Percentiles rank a stretch among this genome's conserved stretches.
Evolutionary conservation across 2,888 invertebrate genomes (phyloP).

Genomic region (Patella ulyssiponensis): DNA sequence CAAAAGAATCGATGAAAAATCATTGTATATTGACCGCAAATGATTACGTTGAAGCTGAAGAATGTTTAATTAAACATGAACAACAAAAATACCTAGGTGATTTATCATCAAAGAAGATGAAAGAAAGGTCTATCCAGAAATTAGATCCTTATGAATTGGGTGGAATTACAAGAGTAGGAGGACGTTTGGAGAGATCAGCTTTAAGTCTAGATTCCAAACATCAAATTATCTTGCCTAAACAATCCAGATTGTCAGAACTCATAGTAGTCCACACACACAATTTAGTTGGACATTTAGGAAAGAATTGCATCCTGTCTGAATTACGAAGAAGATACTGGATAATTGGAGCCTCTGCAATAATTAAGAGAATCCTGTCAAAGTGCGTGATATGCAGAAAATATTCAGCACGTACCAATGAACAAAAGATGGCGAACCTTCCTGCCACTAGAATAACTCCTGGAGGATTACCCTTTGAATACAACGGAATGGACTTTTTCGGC

Average conservation of each 20-base stretch:
- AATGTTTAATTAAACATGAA: conserved; percentile 6
- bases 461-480: too few species aligned
- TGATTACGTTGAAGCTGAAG: conserved; percentile 1
- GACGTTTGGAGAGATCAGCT: background rate
- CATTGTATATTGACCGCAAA: conserved; percentile 1
- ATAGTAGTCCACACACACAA: background rate
- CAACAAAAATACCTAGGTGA: conserved; percentile 10
- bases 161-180: background rate
- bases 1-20: background rate
- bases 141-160: conserved; percentile 11
- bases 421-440: too few species aligned
- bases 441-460: too few species aligned
- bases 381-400: too few species aligned
- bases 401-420: too few species aligned
- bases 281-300: conserved; percentile 2
- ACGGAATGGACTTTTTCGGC: conserved; percentile 36
- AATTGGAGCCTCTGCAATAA: too few species aligned
- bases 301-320: background rate
- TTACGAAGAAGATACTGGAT: too few species aligned
- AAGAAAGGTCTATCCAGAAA: background rate
- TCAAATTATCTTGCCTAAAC: conserved; percentile 13
- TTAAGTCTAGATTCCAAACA: conserved; percentile 12
- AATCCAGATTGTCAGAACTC: background rate
- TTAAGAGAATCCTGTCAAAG: too few species aligned
- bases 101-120: background rate